These are phyloP conservation scores for Falcunculus frontatus DNA, from an alignment of 2,113 vertebrate genomes.

Conservation along the genomic window DNA sequence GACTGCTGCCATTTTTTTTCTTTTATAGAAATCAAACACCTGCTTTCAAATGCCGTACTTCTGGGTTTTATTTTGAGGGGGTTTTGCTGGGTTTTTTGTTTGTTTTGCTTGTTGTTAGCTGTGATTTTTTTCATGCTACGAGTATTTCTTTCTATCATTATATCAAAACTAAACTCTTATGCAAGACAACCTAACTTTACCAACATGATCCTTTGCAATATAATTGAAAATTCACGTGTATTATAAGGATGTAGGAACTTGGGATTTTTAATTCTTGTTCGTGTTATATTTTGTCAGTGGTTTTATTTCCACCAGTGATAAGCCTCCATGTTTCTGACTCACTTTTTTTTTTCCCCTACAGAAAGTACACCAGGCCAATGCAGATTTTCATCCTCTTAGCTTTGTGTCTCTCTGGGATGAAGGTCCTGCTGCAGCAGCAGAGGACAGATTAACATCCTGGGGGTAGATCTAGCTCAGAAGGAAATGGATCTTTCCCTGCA, in stretches of 20 bases:
- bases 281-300: not conserved
- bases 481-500: not conserved
- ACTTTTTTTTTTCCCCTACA: accelerated
- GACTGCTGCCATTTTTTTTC: not conserved
- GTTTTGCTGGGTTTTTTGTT: not conserved
- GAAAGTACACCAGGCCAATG: not conserved
- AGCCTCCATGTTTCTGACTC: not conserved
- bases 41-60: not conserved
- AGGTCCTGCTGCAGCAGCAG: not conserved
- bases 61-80: accelerated
- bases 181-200: not conserved
- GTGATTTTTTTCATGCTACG: accelerated
- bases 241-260: not conserved
- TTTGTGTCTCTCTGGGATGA: not conserved
- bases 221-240: not conserved
- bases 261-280: not conserved
- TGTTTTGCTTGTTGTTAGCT: not conserved
- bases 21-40: not conserved
- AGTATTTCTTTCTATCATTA: not conserved
- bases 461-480: not conserved
- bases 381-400: not conserved
- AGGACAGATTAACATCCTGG: not conserved
- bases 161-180: not conserved
- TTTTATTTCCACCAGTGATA: not conserved
- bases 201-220: not conserved